Percentiles rank a stretch among this genome's conserved stretches.
Evolutionary conservation across 1,140 invertebrate genomes (phyloP).

Genomic region (Meloidogyne hapla): DNA sequence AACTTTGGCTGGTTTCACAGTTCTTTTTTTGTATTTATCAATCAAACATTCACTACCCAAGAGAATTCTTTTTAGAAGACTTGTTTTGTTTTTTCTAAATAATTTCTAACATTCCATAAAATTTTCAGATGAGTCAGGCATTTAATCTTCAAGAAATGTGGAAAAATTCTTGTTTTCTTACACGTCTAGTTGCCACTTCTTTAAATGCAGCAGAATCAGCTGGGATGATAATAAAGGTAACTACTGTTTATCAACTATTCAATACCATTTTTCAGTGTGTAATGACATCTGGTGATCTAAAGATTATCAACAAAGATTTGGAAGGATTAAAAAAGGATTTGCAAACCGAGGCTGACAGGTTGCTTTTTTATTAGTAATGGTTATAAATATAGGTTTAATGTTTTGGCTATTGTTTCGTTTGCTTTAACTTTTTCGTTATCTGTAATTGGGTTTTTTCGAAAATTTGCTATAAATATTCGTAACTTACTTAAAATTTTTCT

Average conservation of each 20-base stretch:
- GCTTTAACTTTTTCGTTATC: conserved; percentile 8
- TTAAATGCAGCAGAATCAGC: conserved; percentile 56
- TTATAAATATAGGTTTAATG: neutral
- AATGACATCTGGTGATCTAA: conserved; percentile 54
- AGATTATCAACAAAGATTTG: conserved; percentile 56
- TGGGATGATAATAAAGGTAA: conserved; percentile 59
- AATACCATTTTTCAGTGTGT: conserved; percentile 45
- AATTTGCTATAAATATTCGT: too few relatives aligned
- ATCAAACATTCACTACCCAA: too few relatives aligned
- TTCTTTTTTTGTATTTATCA: too few relatives aligned
- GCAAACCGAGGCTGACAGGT: conserved; percentile 91
- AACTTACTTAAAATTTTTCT: conserved; percentile 66
- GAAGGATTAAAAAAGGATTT: conserved; percentile 82
- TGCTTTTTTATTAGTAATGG: neutral
- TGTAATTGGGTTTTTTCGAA: too few relatives aligned
- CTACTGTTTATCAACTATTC: neutral
- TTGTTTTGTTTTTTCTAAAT: too few relatives aligned
- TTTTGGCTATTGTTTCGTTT: neutral
- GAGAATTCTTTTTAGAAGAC: too few relatives aligned
- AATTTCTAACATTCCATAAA: neutral
- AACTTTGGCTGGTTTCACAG: too few relatives aligned
- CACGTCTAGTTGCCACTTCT: conserved; percentile 54
- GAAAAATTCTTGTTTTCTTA: conserved; percentile 49
- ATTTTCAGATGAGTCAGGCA: neutral
- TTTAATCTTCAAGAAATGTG: conserved; percentile 34